A percentile compares a stretch with the other conserved stretches of the same genome.
These are phyloP conservation scores for Folsomia candida DNA, from an alignment of 2,888 invertebrate species.

Conservation along the genomic window DNA sequence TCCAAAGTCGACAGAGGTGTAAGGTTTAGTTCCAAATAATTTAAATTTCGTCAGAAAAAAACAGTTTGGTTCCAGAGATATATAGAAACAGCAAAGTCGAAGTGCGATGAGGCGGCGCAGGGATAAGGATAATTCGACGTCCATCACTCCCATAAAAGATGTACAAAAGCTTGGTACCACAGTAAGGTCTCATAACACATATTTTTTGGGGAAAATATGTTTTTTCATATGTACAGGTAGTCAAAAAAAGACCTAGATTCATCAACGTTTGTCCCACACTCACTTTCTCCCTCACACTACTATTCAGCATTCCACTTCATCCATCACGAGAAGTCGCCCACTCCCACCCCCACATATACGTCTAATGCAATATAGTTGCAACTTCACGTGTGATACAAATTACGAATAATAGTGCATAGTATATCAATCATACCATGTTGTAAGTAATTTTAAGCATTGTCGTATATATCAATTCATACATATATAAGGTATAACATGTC, in stretches of 20 bases:
- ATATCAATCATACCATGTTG: not conserved
- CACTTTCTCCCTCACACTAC: not conserved
- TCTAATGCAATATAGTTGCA: no score
- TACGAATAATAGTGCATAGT: not conserved
- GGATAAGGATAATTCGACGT: no score
- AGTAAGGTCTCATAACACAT: not conserved
- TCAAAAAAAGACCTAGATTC: not conserved
- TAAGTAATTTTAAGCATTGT: not conserved
- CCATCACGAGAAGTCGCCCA: not conserved
- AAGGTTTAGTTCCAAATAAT: conserved; percentile 1
- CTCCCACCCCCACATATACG: no score
- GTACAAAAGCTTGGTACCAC: not conserved
- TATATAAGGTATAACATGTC: not conserved
- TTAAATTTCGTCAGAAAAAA: not conserved
- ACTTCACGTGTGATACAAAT: not conserved
- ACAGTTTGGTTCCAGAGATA: not conserved
- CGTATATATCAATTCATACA: not conserved
- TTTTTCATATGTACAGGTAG: conserved; percentile 1
- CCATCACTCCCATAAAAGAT: not conserved
- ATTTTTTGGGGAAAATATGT: not conserved
- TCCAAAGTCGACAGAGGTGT: not conserved
- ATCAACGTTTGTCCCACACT: not conserved
- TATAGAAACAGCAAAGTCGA: not conserved
- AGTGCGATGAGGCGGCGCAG: no score
- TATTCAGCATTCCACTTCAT: not conserved